These are phyloP conservation scores for Zoanthus solanderi DNA, from an alignment of 92 coral and sea anemone genomes.

Conservation along the genomic window DNA sequence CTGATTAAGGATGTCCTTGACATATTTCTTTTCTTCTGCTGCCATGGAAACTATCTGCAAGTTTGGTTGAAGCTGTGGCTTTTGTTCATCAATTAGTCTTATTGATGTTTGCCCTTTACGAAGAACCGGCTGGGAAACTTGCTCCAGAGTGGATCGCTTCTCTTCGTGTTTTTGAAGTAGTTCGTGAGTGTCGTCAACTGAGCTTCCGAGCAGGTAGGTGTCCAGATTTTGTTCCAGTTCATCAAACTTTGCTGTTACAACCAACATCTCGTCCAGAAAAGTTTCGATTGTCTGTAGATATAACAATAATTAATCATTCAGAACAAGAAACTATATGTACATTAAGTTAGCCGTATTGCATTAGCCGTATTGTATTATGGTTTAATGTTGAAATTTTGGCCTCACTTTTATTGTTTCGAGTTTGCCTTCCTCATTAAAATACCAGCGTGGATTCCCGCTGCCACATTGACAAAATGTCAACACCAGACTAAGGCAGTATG, in stretches of 20 bases:
- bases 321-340: no score
- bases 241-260: constrained; percentile 60
- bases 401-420: no score
- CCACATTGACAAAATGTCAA: no score
- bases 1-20: constrained; percentile 59
- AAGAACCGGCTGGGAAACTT: constrained; percentile 70
- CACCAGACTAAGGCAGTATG: no score
- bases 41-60: constrained; percentile 67
- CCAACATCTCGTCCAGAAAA: constrained; percentile 67
- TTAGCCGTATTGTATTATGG: no score
- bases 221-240: constrained; percentile 80
- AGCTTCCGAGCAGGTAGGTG: constrained; percentile 62
- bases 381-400: no score
- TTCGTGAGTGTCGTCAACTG: constrained; percentile 68
- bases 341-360: no score
- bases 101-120: constrained; percentile 77
- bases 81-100: constrained; percentile 69
- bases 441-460: no score
- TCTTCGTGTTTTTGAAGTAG: constrained; percentile 76
- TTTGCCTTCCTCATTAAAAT: no score
- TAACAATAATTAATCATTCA: background rate
- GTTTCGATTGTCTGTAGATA: constrained; percentile 65
- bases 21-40: constrained; percentile 71
- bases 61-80: constrained; percentile 76
- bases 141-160: constrained; percentile 63